Conservation (phyloP, 2,888 invertebrate species). For the Drosophila merina region DNA sequence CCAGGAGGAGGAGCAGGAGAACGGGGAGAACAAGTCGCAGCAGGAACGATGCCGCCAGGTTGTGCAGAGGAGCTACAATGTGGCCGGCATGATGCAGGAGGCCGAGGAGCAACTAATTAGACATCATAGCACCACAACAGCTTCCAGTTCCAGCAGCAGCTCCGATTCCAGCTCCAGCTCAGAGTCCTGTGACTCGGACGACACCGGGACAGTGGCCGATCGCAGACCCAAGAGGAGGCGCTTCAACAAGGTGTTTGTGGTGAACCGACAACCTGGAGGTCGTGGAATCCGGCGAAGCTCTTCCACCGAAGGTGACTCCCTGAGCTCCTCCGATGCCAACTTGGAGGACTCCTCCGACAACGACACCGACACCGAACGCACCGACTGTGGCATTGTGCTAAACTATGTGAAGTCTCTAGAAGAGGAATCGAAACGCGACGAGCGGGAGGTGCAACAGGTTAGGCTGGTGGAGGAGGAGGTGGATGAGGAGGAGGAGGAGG, state of each 20-base stretch:
- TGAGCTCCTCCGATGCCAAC: conserved; percentile 85
- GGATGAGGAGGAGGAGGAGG: conserved; percentile 24
- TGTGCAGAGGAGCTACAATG: conserved; percentile 79
- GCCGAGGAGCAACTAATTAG: conserved; percentile 22
- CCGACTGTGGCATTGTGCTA: conserved; percentile 84
- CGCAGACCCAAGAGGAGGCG: conserved; percentile 85
- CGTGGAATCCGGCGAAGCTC: conserved; percentile 83
- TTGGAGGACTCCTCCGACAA: conserved; percentile 87
- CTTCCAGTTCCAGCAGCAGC: conserved; percentile 80
- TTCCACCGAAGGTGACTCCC: conserved; percentile 86
- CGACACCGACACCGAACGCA: conserved; percentile 85
- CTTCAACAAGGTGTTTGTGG: conserved; percentile 89
- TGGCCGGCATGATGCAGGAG: conserved; percentile 60
- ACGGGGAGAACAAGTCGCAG: conserved; percentile 35
- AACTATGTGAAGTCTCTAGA: conserved; percentile 80
- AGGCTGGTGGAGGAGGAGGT: conserved; percentile 7
- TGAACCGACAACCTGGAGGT: conserved; percentile 85
- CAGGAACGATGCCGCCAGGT: background rate
- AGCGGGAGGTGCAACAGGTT: conserved; percentile 1
- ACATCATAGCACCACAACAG: conserved; percentile 66
- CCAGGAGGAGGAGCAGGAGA: conserved; percentile 43
- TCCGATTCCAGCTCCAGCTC: conserved; percentile 82
- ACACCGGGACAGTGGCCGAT: conserved; percentile 86
- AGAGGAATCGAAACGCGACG: conserved; percentile 14
- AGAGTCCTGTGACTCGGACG: conserved; percentile 84